These are phyloP conservation scores for Orthonevra nobilis DNA, from an alignment of 2,888 invertebrate genomes.

Conservation along the genomic window DNA sequence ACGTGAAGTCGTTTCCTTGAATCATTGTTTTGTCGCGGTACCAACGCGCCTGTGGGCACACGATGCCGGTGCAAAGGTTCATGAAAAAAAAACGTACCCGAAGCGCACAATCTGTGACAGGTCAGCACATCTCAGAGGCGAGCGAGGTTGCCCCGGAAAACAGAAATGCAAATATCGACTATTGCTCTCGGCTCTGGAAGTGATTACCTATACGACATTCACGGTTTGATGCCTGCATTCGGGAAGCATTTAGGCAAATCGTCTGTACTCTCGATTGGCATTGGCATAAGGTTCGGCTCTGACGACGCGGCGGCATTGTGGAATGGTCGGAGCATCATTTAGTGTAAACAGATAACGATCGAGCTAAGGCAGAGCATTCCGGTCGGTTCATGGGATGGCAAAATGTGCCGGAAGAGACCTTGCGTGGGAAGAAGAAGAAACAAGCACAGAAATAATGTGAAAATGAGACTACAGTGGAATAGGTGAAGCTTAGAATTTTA, in stretches of 20 bases:
- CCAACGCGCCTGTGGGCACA: constrained; percentile 13
- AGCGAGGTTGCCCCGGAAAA: constrained; percentile 49
- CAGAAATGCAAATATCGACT: constrained; percentile 28
- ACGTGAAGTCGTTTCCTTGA: constrained; percentile 8
- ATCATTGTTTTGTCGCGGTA: constrained; percentile 37
- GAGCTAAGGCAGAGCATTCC: constrained; percentile 13
- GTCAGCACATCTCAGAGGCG: constrained; percentile 36
- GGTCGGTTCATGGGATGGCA: constrained; percentile 29
- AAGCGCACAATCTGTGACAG: constrained; percentile 30
- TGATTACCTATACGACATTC: constrained; percentile 20
- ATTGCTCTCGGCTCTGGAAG: neutral
- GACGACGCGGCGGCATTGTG: too few species aligned
- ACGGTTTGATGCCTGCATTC: constrained; percentile 9
- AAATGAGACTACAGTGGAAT: constrained; percentile 27
- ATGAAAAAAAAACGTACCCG: constrained; percentile 1
- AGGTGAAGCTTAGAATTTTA: constrained; percentile 32
- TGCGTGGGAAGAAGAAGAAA: constrained; percentile 68
- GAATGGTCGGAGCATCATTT: constrained; percentile 29
- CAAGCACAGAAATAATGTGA: too few species aligned
- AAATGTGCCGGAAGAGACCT: constrained; percentile 66
- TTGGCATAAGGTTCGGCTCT: constrained; percentile 30
- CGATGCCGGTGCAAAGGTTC: neutral
- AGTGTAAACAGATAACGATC: constrained; percentile 39
- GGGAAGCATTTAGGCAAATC: constrained; percentile 31
- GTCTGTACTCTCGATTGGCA: constrained; percentile 36